phyloP scores from a whole-genome alignment of 2,797 vertebrate genomes.

The Pachyuromys duprasi region DNA sequence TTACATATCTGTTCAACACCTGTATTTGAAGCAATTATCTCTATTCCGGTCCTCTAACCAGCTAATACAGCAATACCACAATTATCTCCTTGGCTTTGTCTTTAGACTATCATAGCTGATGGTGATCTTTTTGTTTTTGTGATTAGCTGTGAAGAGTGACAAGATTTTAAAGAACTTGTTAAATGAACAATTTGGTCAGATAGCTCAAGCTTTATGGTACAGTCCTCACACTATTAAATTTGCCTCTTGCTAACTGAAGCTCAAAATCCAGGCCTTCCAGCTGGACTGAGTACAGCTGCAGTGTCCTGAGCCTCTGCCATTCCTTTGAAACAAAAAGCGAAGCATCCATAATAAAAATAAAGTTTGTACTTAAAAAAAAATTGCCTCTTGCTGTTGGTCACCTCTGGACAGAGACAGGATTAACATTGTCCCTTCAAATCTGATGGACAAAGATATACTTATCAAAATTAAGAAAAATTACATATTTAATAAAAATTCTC shows the following conservation, averaged over 20 bases:
- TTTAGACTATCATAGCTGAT: slow-evolving; percentile 37
- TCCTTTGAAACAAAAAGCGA: slow-evolving; percentile 83
- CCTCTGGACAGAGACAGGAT: background rate
- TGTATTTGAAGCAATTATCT: background rate
- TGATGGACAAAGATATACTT: background rate
- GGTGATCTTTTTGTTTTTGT: slow-evolving; percentile 35
- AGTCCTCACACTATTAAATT: background rate
- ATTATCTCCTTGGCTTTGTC: slow-evolving; percentile 19
- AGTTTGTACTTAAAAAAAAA: slow-evolving; percentile 76
- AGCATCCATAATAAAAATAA: slow-evolving; percentile 83
- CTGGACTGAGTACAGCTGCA: slow-evolving; percentile 64
- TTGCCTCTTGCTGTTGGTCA: too few relatives aligned
- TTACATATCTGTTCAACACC: background rate
- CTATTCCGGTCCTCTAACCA: background rate
- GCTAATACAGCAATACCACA: background rate
- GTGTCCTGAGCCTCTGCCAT: slow-evolving; percentile 77
- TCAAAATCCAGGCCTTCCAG: slow-evolving; percentile 68
- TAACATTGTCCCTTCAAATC: background rate
- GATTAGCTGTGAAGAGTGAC: slow-evolving; percentile 26
- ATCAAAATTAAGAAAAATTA: slow-evolving; percentile 9
- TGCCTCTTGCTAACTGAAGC: background rate
- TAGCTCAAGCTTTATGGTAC: background rate
- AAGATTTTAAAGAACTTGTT: slow-evolving; percentile 47
- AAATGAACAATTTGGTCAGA: background rate
- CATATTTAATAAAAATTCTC: background rate